Evolutionary conservation across 2,888 invertebrate species (phyloP).

Genomic region (Capitulum mitella): DNA sequence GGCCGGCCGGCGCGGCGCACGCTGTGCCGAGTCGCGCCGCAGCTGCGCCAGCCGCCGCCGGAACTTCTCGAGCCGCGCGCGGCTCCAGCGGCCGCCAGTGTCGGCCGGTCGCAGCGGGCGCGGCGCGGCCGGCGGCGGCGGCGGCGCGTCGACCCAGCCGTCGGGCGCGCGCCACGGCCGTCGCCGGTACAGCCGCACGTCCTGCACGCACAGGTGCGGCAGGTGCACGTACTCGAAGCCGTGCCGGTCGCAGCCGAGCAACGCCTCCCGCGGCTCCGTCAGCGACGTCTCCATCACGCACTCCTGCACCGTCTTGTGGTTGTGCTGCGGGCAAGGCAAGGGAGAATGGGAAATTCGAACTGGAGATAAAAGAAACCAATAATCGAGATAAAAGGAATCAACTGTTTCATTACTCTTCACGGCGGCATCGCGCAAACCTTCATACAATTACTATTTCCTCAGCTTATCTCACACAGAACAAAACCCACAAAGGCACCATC

Average conservation of each 20-base stretch:
- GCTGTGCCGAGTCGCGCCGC: background rate
- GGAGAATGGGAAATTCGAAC: too few species aligned
- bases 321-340: constrained; percentile 47
- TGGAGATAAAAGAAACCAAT: too few species aligned
- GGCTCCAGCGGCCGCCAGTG: background rate
- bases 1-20: background rate
- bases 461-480: too few species aligned
- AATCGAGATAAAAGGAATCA: too few species aligned
- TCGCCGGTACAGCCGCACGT: constrained; percentile 50
- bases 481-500: too few species aligned
- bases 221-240: constrained; percentile 52
- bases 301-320: constrained; percentile 50
- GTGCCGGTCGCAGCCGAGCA: constrained; percentile 49
- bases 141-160: background rate
- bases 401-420: too few species aligned
- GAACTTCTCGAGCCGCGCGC: background rate
- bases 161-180: background rate
- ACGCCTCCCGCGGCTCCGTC: constrained; percentile 46
- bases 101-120: background rate
- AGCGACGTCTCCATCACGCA: constrained; percentile 47
- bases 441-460: too few species aligned
- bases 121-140: background rate
- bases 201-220: constrained; percentile 50
- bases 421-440: too few species aligned
- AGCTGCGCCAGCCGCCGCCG: background rate